Percentiles rank a stretch among this genome's conserved stretches.
Conservation (phyloP, 2,113 vertebrate genomes). For the Ovibos moschatus region DNA sequence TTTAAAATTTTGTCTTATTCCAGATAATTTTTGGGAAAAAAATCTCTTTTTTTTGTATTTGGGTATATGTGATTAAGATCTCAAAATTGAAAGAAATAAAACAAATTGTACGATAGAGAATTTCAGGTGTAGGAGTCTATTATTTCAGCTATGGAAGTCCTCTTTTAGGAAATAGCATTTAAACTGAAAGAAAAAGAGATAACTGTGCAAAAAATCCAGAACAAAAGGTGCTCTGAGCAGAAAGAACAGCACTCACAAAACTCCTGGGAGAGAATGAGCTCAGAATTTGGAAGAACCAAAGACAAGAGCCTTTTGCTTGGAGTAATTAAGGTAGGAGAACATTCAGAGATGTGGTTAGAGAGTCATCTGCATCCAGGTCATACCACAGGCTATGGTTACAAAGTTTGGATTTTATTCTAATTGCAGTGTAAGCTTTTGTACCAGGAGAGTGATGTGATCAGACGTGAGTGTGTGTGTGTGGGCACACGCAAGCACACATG, state of each 20-base stretch:
- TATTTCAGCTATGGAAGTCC: neutral
- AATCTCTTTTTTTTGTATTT: neutral
- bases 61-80: neutral
- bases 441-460: neutral
- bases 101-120: neutral
- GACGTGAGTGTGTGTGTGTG: neutral
- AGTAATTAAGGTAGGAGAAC: neutral
- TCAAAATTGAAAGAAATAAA: neutral
- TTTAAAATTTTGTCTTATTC: neutral
- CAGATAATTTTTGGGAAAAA: neutral
- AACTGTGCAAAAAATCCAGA: neutral
- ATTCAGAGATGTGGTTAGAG: neutral
- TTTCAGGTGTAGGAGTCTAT: neutral
- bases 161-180: neutral
- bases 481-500: neutral
- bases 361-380: neutral
- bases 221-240: neutral
- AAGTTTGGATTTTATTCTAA: neutral
- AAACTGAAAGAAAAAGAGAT: neutral
- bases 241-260: neutral
- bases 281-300: neutral
- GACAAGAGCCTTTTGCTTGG: neutral
- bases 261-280: neutral
- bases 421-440: neutral
- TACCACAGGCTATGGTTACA: neutral